Base-by-base conservation (phyloP, 92 coral and sea anemone species). In the Scolanthus callimorphus region DNA sequence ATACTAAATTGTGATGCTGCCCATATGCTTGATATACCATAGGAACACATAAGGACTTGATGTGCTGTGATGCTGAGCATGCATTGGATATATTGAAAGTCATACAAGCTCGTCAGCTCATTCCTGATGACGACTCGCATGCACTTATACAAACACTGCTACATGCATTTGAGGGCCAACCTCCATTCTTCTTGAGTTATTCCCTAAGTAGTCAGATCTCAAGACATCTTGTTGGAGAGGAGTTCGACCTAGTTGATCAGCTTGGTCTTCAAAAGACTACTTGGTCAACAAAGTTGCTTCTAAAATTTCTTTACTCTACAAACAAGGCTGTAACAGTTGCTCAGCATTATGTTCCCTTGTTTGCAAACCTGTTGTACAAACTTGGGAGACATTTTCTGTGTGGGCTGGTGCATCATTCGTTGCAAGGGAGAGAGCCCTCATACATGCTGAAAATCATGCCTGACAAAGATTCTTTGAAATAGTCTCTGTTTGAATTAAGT, bases 161-260 rank as follows among this genome's bases (percentile, higher is more conserved):
- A 15, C 50, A 48, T 11, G 73, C 31, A 19, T 74, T 74, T 66
- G 23, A 73, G 15, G 37, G 53, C 27, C 65, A 52, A 49, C 31
- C 50, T 29, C 81, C 74, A 21, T 74, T 74, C 39, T 34, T 65
- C 21, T 55, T 74, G 8, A 57, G 81, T 30, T 74, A 65, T 26
- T 49, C 49, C 25, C 25, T 59, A 29, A 34, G 74, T 25, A 65
- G 81, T 39, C 31, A 60, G 3, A 29, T 74, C 22, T 74, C 81
- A 11, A 38, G 81, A 0, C 29, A 65, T 45, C 24, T 74, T 10
- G 20, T 65, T 3, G 52, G 20, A 1, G 59, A 74, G 31, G 66
- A 65, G 0, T n/a, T n/a, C n/a, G 8, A 15, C 8, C 49, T 74
- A 17, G 74, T 60, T 1, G 59, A 74, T 39, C 25, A 65, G 57